These are phyloP conservation scores for Tribolium freemani DNA, from an alignment of 2,888 invertebrate species.

Conservation along the genomic window DNA sequence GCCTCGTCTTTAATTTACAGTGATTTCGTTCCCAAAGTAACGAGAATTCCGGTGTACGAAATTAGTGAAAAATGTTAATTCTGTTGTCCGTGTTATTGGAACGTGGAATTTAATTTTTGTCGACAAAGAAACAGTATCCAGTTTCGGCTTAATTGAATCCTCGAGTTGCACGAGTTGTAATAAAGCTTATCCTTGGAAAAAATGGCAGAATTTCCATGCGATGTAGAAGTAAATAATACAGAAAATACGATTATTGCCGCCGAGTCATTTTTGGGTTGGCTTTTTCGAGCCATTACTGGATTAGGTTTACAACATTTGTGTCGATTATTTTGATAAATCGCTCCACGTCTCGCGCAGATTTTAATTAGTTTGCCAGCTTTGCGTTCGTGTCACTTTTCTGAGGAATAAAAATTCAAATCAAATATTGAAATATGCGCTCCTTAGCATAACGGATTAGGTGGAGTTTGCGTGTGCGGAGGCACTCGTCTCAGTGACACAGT, in stretches of 20 bases:
- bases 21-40: too few relatives aligned
- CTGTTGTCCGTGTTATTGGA: too few relatives aligned
- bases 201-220: not conserved
- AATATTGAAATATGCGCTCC: not conserved
- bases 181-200: not conserved
- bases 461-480: not conserved
- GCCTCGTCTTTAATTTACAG: too few relatives aligned
- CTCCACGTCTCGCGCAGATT: not conserved
- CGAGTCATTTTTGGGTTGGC: not conserved
- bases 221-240: not conserved
- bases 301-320: not conserved
- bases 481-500: not conserved
- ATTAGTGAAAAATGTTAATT: too few relatives aligned
- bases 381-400: not conserved
- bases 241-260: not conserved
- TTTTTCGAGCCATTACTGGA: not conserved
- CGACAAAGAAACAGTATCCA: not conserved
- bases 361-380: not conserved
- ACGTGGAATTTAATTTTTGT: too few relatives aligned
- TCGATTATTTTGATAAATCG: not conserved
- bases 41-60: too few relatives aligned
- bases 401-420: not conserved
- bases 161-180: not conserved
- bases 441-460: not conserved
- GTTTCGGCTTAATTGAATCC: not conserved